phyloP scores from a whole-genome alignment of 2,888 invertebrate species.

The Eurois occulta region DNA sequence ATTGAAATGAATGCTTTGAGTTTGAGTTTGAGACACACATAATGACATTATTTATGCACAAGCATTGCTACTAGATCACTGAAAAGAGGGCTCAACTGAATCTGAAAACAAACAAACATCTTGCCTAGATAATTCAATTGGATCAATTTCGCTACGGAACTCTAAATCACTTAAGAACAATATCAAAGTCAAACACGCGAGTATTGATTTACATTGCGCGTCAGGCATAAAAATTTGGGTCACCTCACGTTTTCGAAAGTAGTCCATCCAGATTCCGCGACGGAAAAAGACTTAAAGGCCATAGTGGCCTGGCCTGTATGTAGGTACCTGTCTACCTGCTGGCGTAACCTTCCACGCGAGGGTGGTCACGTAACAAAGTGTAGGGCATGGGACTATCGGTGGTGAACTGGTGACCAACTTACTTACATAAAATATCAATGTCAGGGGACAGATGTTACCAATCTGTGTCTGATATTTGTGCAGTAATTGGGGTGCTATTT shows the following conservation, averaged over 20 bases:
- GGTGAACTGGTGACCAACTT: constrained; percentile 38
- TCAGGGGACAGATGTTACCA: constrained; percentile 42
- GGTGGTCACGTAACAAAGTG: constrained; percentile 59
- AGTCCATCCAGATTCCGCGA: constrained; percentile 84
- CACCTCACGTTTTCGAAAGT: constrained; percentile 85
- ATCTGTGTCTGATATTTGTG: background rate
- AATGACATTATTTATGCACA: background rate
- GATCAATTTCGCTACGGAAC: constrained; percentile 15
- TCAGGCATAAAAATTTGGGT: constrained; percentile 77
- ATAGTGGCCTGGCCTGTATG: constrained; percentile 63
- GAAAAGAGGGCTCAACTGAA: too few species aligned
- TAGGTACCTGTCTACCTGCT: constrained; percentile 37
- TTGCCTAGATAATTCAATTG: background rate
- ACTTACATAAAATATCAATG: constrained; percentile 51
- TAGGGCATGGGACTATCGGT: constrained; percentile 46
- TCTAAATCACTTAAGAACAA: constrained; percentile 44
- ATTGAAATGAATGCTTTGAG: too few species aligned
- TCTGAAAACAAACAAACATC: background rate
- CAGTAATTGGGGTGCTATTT: background rate
- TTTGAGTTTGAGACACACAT: too few species aligned
- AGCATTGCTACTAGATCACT: background rate
- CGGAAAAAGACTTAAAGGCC: constrained; percentile 79
- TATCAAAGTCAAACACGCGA: constrained; percentile 58
- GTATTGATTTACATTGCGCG: constrained; percentile 70
- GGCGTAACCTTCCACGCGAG: constrained; percentile 59